Evolutionary conservation across 2,113 vertebrate genomes (phyloP).

Genomic region (Ophthalmolycus amberensis): DNA sequence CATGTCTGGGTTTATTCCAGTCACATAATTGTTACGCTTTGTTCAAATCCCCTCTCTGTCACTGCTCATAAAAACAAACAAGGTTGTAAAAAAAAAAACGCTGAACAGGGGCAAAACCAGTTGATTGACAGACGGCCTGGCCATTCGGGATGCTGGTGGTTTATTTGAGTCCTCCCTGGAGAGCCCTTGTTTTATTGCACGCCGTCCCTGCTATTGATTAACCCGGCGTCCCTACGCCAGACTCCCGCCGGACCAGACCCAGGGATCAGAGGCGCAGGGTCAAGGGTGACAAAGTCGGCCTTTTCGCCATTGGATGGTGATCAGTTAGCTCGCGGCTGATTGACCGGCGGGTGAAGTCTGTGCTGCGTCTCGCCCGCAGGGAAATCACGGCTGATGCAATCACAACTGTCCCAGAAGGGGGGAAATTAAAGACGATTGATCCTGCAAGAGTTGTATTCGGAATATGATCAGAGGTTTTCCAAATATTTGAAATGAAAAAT

Average conservation of each 20-base stretch:
- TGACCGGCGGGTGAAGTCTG: constrained; percentile 58
- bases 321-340: constrained; percentile 59
- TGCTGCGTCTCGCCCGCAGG: constrained; percentile 48
- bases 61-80: too few species aligned
- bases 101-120: too few species aligned
- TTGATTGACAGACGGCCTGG: constrained; percentile 56
- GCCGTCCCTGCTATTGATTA: constrained; percentile 60
- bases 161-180: constrained; percentile 49
- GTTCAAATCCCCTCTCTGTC: too few species aligned
- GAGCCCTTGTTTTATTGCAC: constrained; percentile 55
- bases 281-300: constrained; percentile 50
- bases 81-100: too few species aligned
- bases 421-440: constrained; percentile 24
- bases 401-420: constrained; percentile 34
- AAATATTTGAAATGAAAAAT: constrained; percentile 24
- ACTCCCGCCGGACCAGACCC: constrained; percentile 54
- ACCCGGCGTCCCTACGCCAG: constrained; percentile 64
- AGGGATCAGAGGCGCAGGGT: constrained; percentile 53
- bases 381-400: constrained; percentile 67
- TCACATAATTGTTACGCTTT: too few species aligned
- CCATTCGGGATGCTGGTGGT: constrained; percentile 40
- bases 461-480: constrained; percentile 10
- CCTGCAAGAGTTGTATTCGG: constrained; percentile 1
- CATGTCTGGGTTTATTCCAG: too few species aligned
- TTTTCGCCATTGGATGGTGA: constrained; percentile 57